Base-by-base conservation (phyloP, 2,797 vertebrate species). In the Lepus oiostolus region DNA sequence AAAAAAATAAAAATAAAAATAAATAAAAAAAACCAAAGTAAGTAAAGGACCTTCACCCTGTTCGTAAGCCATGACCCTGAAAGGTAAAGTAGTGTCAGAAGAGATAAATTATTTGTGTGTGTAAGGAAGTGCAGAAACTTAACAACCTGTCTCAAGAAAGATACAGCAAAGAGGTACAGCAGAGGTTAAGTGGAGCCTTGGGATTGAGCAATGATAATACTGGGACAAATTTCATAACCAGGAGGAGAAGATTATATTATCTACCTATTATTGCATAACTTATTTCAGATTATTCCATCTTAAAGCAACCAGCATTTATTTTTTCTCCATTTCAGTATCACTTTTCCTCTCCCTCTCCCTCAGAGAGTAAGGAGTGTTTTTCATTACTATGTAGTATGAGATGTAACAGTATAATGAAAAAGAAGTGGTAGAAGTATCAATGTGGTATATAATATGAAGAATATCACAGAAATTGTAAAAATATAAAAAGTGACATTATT, bases 21-120 rank as follows among this genome's bases (percentile, higher is more conserved):
- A 32, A 35, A 35, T 35, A 35, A 35, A 35, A 35, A 9, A 67
- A 9, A 62, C 7, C 42, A 42, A 42, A 4, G 7, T 21, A 10
- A 14, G 5, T 26, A 32, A 7, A 75, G 10, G 1, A 21, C 3
- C 1, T 65, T 42, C 4, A 26, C 14, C 11, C 50, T 47, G 0
- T 63, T 28, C 30, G 24, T 22, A 17, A 87, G n/a, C 26, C 79
- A 42, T 42, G 5, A 1, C 7, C 58, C 22, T 50, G 4, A 83
- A 92, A 67, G 0, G 2, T 13, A 13, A 30, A 71, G 6, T 19
- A 2, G 63, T 24, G 4, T 28, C 12, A 60, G 8, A 67, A 70
- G 4, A 8, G 1, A 76, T 38, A 4, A 5, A 1, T 79, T 4
- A 10, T 50, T 16, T 72, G 2, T 22, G 5, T 38, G 3, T 13